These are phyloP conservation scores for Osedax frankpressi DNA, from an alignment of 2,888 invertebrate species.

Conservation along the genomic window DNA sequence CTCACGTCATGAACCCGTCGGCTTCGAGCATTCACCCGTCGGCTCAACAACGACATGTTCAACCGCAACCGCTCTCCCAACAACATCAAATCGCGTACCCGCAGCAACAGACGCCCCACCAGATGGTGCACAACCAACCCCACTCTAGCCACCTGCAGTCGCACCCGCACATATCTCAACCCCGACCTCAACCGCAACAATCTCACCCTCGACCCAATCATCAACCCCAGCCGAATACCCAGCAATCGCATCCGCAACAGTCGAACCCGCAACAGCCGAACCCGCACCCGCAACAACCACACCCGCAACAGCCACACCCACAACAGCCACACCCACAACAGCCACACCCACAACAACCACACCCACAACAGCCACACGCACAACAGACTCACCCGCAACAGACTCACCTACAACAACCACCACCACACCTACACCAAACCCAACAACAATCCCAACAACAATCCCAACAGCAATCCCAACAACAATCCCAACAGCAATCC, in stretches of 20 bases:
- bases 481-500: background rate
- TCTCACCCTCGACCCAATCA: too few species aligned
- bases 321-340: conserved; percentile 9
- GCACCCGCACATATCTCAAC: too few species aligned
- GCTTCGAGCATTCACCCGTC: background rate
- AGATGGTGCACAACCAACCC: too few species aligned
- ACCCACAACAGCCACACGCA: background rate
- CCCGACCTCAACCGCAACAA: too few species aligned
- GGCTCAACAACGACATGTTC: background rate
- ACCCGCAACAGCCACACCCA: conserved; percentile 10
- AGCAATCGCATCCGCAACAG: too few species aligned
- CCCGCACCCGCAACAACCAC: conserved; percentile 17
- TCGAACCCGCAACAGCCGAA: too few species aligned
- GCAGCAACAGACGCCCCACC: conserved; percentile 15
- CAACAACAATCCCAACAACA: too few species aligned
- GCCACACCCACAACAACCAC: background rate
- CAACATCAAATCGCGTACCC: conserved; percentile 12
- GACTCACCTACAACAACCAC: background rate
- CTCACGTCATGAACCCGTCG: background rate
- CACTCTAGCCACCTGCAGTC: too few species aligned
- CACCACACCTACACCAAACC: too few species aligned
- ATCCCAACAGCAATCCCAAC: too few species aligned
- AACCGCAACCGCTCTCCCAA: conserved; percentile 14
- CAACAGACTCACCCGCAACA: background rate
- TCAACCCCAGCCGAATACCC: too few species aligned